A percentile compares a stretch with the other conserved stretches of the same genome.
Conservation (phyloP, 2,113 vertebrate species). For the Gymnarchus niloticus region DNA sequence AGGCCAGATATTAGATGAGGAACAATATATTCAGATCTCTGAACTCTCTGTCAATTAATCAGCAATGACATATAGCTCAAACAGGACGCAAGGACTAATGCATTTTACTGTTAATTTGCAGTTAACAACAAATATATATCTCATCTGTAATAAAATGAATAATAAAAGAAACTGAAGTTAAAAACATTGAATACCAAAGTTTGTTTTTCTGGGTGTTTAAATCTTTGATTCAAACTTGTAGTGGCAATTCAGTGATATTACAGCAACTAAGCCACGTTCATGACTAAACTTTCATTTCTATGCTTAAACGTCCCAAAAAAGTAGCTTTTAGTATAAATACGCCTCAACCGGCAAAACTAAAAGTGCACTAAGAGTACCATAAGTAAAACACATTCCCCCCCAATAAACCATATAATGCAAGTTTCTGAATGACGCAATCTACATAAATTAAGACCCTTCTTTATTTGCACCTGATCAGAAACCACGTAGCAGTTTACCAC, state of each 20-base stretch:
- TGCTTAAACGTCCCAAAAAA: neutral
- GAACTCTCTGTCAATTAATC: neutral
- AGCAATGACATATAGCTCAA: neutral
- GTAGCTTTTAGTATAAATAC: neutral
- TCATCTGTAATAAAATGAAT: neutral
- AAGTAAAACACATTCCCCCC: neutral
- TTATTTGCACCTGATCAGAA: neutral
- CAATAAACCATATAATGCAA: neutral
- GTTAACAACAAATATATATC: neutral
- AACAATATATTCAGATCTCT: neutral
- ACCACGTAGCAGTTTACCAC: neutral
- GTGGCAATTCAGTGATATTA: neutral
- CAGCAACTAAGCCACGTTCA: neutral
- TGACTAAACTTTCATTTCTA: neutral
- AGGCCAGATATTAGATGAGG: neutral
- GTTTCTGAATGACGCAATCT: neutral
- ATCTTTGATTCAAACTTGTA: neutral
- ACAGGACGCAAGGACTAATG: neutral
- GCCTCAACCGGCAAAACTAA: neutral
- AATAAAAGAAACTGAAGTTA: neutral
- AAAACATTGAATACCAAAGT: neutral
- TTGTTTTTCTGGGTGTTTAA: neutral
- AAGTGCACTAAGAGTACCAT: neutral
- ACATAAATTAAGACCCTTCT: neutral
- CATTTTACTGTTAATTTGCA: neutral